Base-by-base conservation (phyloP, 2,113 vertebrate genomes). In the Diadophis punctatus region DNA sequence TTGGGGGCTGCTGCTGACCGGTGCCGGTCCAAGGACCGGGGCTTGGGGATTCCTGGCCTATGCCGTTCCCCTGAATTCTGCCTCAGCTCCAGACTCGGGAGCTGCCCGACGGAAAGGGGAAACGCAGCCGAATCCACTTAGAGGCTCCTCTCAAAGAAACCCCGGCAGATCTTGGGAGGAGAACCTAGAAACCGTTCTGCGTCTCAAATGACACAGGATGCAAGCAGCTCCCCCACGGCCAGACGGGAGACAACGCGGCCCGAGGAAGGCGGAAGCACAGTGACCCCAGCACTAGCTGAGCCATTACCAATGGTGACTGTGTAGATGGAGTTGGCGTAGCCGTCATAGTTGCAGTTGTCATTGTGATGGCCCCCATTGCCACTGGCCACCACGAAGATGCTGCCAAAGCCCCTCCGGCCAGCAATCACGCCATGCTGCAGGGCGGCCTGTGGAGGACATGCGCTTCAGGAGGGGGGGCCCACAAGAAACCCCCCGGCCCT, bases 251-350 rank as follows among this genome's bases (percentile, higher is more conserved):
- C 14, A 20, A 8, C n/a, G n/a, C 2, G 2, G 68, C n/a, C n/a
- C 1, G 16, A 2, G 68, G 16, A 34, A 74, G n/a, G n/a, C 16
- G 7, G 20, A 34, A 80, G n/a, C 68, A n/a, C 12, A 39, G 68
- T 0, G 16, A 39, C 2, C 68, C 68, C n/a, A 1, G 16, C 34
- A 3, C 68, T 3, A 3, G 34, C 68, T 8, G 14, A 8, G n/a
- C 68, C n/a, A 1, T 97, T 97, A 99, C 99, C 99, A 30, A 99
- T 98, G 0, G 99, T 99, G 95, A 99, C 98, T 0, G 99, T 99
- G 97, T 99, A 99, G 97, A 99, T 99, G 94, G 99, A 99, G 97
- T 99, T 99, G 95, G 99, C 99, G 0, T 99, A 99, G 1, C 99
- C 99, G 0, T 99, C 99, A 0, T 99, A 99, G 97, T 99, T 99